Percentiles rank a stretch among this genome's conserved stretches.
Evolutionary conservation across 2,888 invertebrate species (phyloP).

Genomic region (Bellardia bayeri): DNA sequence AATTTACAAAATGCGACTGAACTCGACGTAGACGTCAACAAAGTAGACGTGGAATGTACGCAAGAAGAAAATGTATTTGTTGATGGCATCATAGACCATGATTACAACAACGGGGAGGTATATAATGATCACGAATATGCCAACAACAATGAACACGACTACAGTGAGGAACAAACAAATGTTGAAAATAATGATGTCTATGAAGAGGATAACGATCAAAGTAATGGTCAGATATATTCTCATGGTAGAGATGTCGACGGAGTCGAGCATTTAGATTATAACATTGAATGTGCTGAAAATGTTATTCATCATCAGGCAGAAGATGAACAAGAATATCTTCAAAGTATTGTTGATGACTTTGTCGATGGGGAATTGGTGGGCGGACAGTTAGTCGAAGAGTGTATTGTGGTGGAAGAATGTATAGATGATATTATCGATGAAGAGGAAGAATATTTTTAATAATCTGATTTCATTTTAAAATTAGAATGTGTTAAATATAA

Average conservation of each 20-base stretch:
- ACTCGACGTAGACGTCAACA: not conserved
- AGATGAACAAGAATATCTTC: constrained; percentile 1
- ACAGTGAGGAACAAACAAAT: constrained; percentile 8
- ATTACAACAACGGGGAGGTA: constrained; percentile 34
- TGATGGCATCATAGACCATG: constrained; percentile 62
- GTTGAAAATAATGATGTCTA: not conserved
- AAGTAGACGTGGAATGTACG: not conserved
- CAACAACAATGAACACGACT: constrained; percentile 39
- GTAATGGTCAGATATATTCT: not conserved
- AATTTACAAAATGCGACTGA: constrained; percentile 24
- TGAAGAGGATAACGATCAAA: not conserved
- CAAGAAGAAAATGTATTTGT: constrained; percentile 35
- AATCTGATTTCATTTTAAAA: not conserved
- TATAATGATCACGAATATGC: not conserved
- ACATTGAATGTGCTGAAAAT: constrained; percentile 1
- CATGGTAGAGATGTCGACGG: not conserved
- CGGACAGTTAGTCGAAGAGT: constrained; percentile 38
- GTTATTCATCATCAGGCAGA: not conserved
- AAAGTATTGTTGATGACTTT: constrained; percentile 35
- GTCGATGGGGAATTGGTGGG: constrained; percentile 14
- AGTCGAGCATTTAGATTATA: not conserved
- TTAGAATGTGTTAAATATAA: not conserved
- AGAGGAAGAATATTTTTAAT: constrained; percentile 37
- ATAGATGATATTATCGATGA: constrained; percentile 50
- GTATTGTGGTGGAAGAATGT: constrained; percentile 47